These are phyloP conservation scores for Cairina moschata DNA, from an alignment of 2,113 vertebrate genomes.

Conservation along the genomic window DNA sequence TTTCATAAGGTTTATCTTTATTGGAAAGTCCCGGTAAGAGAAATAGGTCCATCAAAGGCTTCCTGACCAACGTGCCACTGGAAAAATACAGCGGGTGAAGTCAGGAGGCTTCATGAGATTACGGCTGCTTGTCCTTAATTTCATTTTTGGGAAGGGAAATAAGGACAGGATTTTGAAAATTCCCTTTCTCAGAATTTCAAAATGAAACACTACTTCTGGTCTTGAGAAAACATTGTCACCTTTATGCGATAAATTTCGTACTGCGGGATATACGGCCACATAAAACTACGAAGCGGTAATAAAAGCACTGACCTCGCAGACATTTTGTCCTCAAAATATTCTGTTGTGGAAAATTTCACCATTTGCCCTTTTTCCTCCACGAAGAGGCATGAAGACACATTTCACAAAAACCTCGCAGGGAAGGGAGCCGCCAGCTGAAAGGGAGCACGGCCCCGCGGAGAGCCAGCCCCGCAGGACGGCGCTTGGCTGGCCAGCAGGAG, in stretches of 20 bases:
- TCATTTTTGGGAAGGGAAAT: not conserved
- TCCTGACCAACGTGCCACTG: not conserved
- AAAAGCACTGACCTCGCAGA: not conserved
- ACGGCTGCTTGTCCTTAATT: not conserved
- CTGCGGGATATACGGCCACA: rapidly evolving
- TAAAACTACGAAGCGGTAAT: rapidly evolving
- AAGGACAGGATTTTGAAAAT: not conserved
- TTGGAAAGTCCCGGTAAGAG: not conserved
- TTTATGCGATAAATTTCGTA: not conserved
- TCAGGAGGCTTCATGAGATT: not conserved
- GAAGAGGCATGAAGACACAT: not conserved
- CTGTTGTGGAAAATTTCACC: not conserved
- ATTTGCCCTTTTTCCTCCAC: not conserved
- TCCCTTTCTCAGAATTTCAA: not conserved
- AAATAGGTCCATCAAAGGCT: no score
- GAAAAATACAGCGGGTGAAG: not conserved
- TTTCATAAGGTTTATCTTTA: not conserved
- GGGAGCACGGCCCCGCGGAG: rapidly evolving
- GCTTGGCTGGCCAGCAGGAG: not conserved
- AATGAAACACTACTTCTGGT: not conserved
- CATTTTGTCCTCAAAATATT: not conserved
- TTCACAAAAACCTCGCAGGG: rapidly evolving
- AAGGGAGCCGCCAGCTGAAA: rapidly evolving
- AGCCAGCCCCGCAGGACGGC: not conserved
- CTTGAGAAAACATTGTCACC: not conserved